A percentile compares a stretch with the other conserved stretches of the same genome.
Evolutionary conservation across 2,888 invertebrate species (phyloP).

Genomic region (Athalia circularis): DNA sequence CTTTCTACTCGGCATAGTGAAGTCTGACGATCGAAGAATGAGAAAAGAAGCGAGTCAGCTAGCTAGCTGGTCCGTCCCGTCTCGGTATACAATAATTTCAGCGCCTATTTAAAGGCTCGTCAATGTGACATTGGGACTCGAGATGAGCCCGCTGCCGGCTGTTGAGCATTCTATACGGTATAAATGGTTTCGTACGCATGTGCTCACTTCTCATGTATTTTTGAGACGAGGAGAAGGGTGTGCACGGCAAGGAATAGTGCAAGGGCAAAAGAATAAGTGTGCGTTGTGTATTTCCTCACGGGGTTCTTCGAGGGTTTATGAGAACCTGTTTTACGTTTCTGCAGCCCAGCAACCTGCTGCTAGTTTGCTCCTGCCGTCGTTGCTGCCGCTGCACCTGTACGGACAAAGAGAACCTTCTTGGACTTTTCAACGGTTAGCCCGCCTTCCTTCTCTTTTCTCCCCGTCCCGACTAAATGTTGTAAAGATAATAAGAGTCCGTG

Average conservation of each 20-base stretch:
- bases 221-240: neutral
- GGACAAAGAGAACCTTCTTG: conserved; percentile 61
- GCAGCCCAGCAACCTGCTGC: conserved; percentile 63
- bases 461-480: conserved; percentile 14
- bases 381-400: conserved; percentile 60
- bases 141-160: neutral
- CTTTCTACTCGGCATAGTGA: too few relatives aligned
- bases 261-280: conserved; percentile 2
- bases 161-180: neutral
- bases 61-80: neutral
- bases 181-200: neutral
- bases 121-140: conserved; percentile 16
- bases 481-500: conserved; percentile 35
- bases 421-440: conserved; percentile 59
- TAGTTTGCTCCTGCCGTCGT: neutral
- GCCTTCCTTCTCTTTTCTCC: neutral
- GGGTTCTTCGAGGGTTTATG: conserved; percentile 43
- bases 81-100: conserved; percentile 10
- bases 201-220: too few relatives aligned
- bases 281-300: neutral
- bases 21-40: neutral
- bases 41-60: too few relatives aligned
- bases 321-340: conserved; percentile 63
- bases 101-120: conserved; percentile 15
- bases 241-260: neutral